Evolutionary conservation across 1,140 invertebrate species (phyloP), one percentile per base, ranked within the genome.

Genomic region (Meloidogyne chitwoodi): DNA sequence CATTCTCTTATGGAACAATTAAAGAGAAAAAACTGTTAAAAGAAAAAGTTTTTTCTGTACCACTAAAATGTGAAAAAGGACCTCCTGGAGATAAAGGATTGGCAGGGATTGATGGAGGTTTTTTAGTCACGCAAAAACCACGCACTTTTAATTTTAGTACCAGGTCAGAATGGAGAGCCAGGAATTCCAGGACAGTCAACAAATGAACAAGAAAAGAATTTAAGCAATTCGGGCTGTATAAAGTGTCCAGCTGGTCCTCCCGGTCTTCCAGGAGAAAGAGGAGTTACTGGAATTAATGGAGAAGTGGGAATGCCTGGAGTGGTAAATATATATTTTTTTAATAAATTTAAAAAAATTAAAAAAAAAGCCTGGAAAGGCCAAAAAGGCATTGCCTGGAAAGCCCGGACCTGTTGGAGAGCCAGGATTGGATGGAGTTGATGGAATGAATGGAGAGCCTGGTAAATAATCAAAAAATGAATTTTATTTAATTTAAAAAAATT

Each of bases 321-420:
- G 26, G n/a, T n/a, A n/a, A n/a, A n/a, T n/a, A n/a, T n/a, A n/a
- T n/a, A n/a, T 75, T 71, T 77, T 77, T 48, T 41, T 19, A 26
- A 8, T 63, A 24, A 26, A 24, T 31, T 76, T 14, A 24, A 22
- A 19, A 74, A 14, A 34, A 19, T 4, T 74, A 16, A 19, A 41
- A 27, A 31, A 8, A 41, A 27, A 70, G 68, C 34, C 68, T 14
- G 68, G 68, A 41, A 41, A 8, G n/a, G 12, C 68, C 2, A 70
- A 70, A 70, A 44, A 27, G 10, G 68, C 68, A 11, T 19, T 61
- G 26, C 14, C 34, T 27, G 75, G 75, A 12, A 34, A 31, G 24
- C n/a, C 75, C 0, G 75, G 75, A 0, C 72, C 48, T n/a, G 12
- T 74, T 27, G 75, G 75, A n/a, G 68, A 77, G 4, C 65, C 44